Evolutionary conservation across 2,113 vertebrate species (phyloP).

Genomic region (Calcarius ornatus): DNA sequence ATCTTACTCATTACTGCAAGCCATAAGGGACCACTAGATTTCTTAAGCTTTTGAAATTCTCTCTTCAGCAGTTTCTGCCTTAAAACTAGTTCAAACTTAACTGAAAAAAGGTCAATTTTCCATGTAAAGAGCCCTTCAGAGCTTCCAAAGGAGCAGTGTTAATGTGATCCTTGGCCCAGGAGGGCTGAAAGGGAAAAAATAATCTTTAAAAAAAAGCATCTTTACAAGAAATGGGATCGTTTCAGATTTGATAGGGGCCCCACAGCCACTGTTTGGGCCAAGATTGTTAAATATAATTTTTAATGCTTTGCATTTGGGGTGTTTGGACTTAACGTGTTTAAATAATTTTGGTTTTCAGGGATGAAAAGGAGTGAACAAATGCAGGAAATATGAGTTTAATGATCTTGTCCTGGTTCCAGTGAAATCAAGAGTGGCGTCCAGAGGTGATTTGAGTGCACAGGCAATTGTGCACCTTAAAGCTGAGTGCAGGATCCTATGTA

Average conservation of each 20-base stretch:
- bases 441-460: not conserved
- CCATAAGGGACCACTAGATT: not conserved
- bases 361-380: not conserved
- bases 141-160: not conserved
- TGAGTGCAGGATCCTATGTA: not conserved
- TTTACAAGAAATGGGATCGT: not conserved
- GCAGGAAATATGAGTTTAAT: not conserved
- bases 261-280: not conserved
- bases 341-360: not conserved
- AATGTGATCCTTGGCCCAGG: not conserved
- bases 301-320: not conserved
- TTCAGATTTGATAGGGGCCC: not conserved
- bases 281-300: not conserved
- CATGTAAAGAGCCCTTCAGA: not conserved
- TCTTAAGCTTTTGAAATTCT: not conserved
- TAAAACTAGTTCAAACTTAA: not conserved
- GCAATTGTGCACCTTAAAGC: not conserved
- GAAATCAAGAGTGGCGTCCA: not conserved
- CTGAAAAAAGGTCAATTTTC: not conserved
- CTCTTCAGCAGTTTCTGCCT: not conserved
- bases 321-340: not conserved
- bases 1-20: not conserved
- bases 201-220: not conserved
- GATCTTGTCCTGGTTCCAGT: not conserved
- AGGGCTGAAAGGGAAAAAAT: not conserved